Evolutionary conservation across 2,797 vertebrate genomes (phyloP).

Genomic region (Myotis vivesi): DNA sequence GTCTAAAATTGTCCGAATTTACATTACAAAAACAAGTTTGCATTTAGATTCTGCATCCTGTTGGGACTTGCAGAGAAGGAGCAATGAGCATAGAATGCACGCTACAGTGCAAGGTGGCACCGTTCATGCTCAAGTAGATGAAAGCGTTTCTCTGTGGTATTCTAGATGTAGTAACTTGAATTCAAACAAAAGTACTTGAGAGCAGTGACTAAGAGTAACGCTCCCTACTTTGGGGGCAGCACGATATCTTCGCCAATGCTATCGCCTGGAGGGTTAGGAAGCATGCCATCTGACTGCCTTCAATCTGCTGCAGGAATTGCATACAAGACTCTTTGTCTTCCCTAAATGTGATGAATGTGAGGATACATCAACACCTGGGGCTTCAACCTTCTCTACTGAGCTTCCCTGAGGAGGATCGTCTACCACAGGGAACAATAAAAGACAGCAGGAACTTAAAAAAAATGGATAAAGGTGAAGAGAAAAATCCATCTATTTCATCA

Average conservation of each 20-base stretch:
- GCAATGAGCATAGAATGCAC: background rate
- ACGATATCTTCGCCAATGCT: background rate
- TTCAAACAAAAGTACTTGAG: background rate
- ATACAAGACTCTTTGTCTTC: constrained; percentile 28
- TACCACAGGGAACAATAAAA: constrained; percentile 53
- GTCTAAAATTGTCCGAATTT: background rate
- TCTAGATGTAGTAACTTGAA: background rate
- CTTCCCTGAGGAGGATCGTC: constrained; percentile 43
- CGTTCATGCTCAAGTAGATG: background rate
- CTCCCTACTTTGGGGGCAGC: background rate
- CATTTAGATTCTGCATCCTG: background rate
- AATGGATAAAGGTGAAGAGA: background rate
- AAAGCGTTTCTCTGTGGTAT: background rate
- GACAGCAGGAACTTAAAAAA: constrained; percentile 34
- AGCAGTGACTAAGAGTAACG: background rate
- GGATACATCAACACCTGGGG: background rate
- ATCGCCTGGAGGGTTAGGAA: background rate
- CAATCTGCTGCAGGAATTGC: background rate
- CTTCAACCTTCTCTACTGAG: constrained; percentile 21
- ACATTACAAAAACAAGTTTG: background rate
- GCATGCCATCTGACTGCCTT: background rate
- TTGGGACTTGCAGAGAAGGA: background rate
- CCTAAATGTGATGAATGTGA: constrained; percentile 40
- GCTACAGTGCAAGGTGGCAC: background rate
- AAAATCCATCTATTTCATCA: constrained; percentile 65